Base-by-base conservation (phyloP, 2,113 vertebrate genomes). In the Scophthalmus maximus region DNA sequence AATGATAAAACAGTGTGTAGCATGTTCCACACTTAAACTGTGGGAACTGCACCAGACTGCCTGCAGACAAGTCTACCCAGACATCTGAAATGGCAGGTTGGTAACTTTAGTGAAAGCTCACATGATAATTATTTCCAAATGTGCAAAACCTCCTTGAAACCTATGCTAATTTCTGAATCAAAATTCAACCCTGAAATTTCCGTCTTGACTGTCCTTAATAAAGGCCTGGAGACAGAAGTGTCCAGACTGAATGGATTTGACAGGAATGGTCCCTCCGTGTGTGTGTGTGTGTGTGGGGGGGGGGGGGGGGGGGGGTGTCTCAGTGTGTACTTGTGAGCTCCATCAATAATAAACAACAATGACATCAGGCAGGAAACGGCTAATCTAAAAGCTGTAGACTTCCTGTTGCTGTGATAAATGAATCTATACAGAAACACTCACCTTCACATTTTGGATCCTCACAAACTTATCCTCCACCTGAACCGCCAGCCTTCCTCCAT, bases 401-500 rank as follows among this genome's bases (percentile, higher is more conserved):
- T 93, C 90, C 92, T 88, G 87, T 78, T 64, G 46, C 52, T 71
- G 55, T 72, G 79, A 83, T 30, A 60, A n/a, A n/a, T n/a, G n/a
- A n/a, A n/a, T n/a, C n/a, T n/a, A n/a, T 32, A 17, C 44, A 47
- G 14, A 22, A 15, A 53, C 8, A 78, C 93, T 89, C 93, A 99
- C 98, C 96, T 98, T 98, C 77, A 94, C 79, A 83, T 97, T 97
- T 89, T 78, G 95, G 70, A 99, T 90, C 91, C 93, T 96, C 32
- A 95, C 93, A 79, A 95, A 91, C 87, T 95, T 98, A 76, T 95
- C 94, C 76, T 98, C 95, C 88, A 97, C 92, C 90, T 96, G 94
- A 68, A 99, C 93, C 9, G 97, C 95, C 49, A 97, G 88, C 91
- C 68, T 92, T 88, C 94, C 94, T 83, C 94, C 96, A 78, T 96